phyloP scores from a whole-genome alignment of 2,888 invertebrate genomes.

The Euclidia mi region DNA sequence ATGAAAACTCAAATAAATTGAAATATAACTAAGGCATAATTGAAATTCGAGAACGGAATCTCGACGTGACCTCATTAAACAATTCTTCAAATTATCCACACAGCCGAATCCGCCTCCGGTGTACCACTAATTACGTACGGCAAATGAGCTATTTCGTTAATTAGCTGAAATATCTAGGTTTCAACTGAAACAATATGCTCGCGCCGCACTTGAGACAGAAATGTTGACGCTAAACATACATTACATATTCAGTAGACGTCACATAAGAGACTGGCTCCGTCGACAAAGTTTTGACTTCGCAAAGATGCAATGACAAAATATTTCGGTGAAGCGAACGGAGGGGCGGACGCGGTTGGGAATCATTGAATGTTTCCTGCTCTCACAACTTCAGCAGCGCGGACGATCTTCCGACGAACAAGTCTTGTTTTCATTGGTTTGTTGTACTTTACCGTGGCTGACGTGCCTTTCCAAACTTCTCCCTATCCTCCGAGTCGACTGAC shows the following conservation, averaged over 20 bases:
- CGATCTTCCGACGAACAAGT: conserved; percentile 65
- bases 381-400: conserved; percentile 63
- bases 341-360: conserved; percentile 46
- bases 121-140: conserved; percentile 5
- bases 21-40: conserved; percentile 32
- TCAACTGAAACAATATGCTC: conserved; percentile 4
- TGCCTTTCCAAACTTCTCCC: conserved; percentile 71
- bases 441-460: conserved; percentile 67
- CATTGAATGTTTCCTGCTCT: conserved; percentile 71
- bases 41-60: conserved; percentile 6
- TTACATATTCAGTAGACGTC: conserved; percentile 17
- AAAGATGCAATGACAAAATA: conserved; percentile 65
- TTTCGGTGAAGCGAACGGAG: conserved; percentile 44
- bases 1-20: conserved; percentile 37
- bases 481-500: conserved; percentile 46
- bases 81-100: conserved; percentile 14
- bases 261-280: conserved; percentile 23
- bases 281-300: conserved; percentile 50
- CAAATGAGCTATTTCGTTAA: conserved; percentile 1
- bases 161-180: conserved; percentile 4
- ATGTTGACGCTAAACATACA: conserved; percentile 1
- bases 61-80: conserved; percentile 18
- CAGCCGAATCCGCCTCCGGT: background rate
- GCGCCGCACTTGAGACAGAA: background rate
- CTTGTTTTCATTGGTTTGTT: conserved; percentile 79